Conservation (phyloP, 2,797 vertebrate genomes). For the Thaleichthys pacificus region DNA sequence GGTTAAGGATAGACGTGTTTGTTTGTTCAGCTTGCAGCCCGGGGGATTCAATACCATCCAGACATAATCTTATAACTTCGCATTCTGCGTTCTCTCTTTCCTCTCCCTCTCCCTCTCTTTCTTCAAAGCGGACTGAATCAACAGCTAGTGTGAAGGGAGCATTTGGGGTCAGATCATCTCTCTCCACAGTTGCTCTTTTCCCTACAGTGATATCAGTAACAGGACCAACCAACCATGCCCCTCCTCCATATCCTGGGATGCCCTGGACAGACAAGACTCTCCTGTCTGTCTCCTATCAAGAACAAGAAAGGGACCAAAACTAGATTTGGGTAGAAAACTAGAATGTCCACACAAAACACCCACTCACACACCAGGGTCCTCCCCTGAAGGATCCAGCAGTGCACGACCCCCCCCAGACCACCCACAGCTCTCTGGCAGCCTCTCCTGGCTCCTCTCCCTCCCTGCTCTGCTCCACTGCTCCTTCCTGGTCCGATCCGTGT, state of each 20-base stretch:
- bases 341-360: background rate
- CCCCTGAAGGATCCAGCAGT: background rate
- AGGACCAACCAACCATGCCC: background rate
- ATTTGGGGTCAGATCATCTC: background rate
- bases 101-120: background rate
- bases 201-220: background rate
- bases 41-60: background rate
- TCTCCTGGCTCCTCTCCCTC: background rate
- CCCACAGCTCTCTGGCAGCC: conserved; percentile 3
- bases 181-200: background rate
- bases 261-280: background rate
- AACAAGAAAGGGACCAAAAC: background rate
- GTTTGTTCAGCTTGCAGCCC: background rate
- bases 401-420: background rate
- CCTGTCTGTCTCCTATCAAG: background rate
- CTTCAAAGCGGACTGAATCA: background rate
- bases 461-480: background rate
- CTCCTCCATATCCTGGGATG: background rate
- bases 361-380: background rate
- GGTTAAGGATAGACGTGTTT: background rate
- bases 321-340: no score
- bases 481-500: background rate
- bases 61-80: background rate
- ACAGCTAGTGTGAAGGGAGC: background rate
- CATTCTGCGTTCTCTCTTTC: background rate